Base-by-base conservation (phyloP, 1,140 invertebrate genomes). In the Papilio aristodemus region DNA sequence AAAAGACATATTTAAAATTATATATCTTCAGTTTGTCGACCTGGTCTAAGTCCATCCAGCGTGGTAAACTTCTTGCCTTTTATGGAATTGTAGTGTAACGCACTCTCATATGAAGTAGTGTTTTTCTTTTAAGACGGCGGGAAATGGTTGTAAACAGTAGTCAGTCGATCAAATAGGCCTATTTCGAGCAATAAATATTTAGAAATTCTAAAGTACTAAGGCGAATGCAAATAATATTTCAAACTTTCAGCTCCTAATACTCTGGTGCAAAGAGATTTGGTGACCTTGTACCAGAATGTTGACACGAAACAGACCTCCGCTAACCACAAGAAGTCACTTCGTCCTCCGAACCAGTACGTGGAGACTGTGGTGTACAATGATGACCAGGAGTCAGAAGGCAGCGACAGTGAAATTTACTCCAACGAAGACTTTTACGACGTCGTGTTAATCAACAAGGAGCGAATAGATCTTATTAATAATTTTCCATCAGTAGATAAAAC, bases 211-310 rank as follows among this genome's bases (percentile, higher is more conserved):
- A 32, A 32, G 27, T 32, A 32, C 2, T 32, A 32, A 32, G 27
- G 2, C 2, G 2, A 32, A 32, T 32, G 2, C 6, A 2, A 32
- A 32, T 32, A 32, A 32, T 32, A 32, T 32, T 32, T 32, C 6
- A 13, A 0, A 0, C 54, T n/a, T 10, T 17, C 27, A 41, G 62
- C 37, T 32, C n/a, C 4, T 25, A 76, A 80, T 54, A 60, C 71
- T 6, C 67, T 89, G 9, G 79, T 75, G 41, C 60, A 79, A 8
- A 75, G 74, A 54, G 89, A 91, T 69, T 75, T 90, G 38, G 78
- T 89, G 0, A 75, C 86, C 59, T 71, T 91, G 10, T 90, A 90
- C 69, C 80, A 89, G 77, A 91, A 91, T 70, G 46, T 82, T 38
- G 84, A 74, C 0, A 80, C 76, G 7, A 80, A 85, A 59, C 68